Base-by-base conservation (phyloP, 2,888 invertebrate genomes). In the Cylindroiulus punctatus region DNA sequence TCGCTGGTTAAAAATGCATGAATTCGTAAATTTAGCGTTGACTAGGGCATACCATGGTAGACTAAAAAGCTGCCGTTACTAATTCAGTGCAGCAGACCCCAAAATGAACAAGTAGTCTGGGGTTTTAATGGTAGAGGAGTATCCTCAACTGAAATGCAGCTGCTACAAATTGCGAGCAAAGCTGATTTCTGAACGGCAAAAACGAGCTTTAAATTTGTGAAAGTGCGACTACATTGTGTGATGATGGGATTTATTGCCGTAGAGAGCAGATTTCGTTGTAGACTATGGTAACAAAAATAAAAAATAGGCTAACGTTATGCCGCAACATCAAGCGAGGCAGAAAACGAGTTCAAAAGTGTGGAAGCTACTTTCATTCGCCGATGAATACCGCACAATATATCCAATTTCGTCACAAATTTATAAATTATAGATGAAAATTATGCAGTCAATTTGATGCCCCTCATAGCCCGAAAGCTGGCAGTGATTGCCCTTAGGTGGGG, bases 1-100 rank as follows among this genome's bases (percentile, higher is more conserved):
- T 65, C 65, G 65, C 65, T 65, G 12, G 65, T 65, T 65, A 65
- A 65, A 26, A 26, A 65, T 65, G 65, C 65, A 65, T 65, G 65
- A 52, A 52, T 52, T 52, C n/a, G 52, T 14, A 19, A 19, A 52
- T 52, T 52, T n/a, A 52, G 19, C 19, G 26, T 65, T 65, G 65
- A 65, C 65, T 65, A 65, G n/a, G 26, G 26, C 65, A 65, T 26
- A 8, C 26, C 26, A 65, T 65, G 26, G 26, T 26, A 26, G 65
- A 26, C 65, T 26, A 26, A 65, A 65, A 52, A 52, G 47, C 52
- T 52, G 52, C 14, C 14, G 44, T 26, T 26, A 65, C 26, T 65
- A 65, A 65, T 65, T 65, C 26, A 65, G 10, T 26, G 65, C 65
- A 65, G 26, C 65, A 26, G 65, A 65, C 65, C 26, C 65, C 26